Evolutionary conservation across 2,888 invertebrate species (phyloP).

Genomic region (Gastrophysa polygoni): DNA sequence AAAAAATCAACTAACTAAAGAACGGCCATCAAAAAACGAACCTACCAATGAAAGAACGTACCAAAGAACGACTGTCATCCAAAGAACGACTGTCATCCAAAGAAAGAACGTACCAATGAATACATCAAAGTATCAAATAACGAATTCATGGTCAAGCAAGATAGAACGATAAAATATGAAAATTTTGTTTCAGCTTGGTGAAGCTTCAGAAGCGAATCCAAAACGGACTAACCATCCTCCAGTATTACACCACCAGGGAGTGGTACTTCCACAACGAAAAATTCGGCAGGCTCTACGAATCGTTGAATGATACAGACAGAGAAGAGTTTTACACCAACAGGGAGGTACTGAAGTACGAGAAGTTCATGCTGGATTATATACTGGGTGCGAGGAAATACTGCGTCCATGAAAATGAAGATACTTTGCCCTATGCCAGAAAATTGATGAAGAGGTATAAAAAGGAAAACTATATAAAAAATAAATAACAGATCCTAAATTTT

Average conservation of each 20-base stretch:
- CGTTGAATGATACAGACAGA: slow-evolving; percentile 63
- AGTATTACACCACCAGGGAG: slow-evolving; percentile 80
- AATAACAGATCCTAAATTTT: too few species aligned
- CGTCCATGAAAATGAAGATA: slow-evolving; percentile 80
- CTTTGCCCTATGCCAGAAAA: slow-evolving; percentile 73
- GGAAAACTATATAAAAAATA: too few species aligned
- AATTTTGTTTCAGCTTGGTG: slow-evolving; percentile 63
- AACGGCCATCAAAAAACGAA: too few species aligned
- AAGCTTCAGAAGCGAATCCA: slow-evolving; percentile 67
- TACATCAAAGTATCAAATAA: too few species aligned
- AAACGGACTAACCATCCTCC: slow-evolving; percentile 69
- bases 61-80: too few species aligned
- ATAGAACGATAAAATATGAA: neutral
- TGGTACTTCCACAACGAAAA: slow-evolving; percentile 79
- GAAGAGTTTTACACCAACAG: slow-evolving; percentile 66
- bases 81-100: too few species aligned
- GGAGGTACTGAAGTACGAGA: slow-evolving; percentile 65
- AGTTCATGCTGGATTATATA: slow-evolving; percentile 73
- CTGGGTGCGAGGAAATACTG: slow-evolving; percentile 84
- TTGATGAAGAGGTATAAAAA: slow-evolving; percentile 64
- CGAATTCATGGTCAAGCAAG: too few species aligned
- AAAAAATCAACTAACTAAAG: too few species aligned
- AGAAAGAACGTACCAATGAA: too few species aligned
- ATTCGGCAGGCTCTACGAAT: slow-evolving; percentile 61
- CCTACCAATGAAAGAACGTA: too few species aligned